Percentiles rank a stretch among this genome's conserved stretches.
Conservation (phyloP, 2,113 vertebrate species). For the Saguinus midas region DNA sequence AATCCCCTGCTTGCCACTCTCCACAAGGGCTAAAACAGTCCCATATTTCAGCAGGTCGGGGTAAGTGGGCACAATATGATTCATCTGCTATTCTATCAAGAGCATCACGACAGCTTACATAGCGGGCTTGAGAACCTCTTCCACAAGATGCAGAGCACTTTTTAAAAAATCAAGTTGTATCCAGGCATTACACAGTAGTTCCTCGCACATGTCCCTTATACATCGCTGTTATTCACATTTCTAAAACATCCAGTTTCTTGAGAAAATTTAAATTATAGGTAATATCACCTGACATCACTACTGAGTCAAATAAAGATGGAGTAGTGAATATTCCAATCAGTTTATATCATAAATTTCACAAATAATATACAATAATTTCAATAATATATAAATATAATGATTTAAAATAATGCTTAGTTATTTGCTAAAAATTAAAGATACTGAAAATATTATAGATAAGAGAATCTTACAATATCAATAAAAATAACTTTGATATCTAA, state of each 20-base stretch:
- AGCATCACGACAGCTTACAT: constrained; percentile 94
- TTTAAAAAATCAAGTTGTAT: constrained; percentile 56
- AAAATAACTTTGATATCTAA: not conserved
- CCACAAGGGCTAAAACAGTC: constrained; percentile 94
- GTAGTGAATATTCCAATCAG: not conserved
- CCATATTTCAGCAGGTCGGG: constrained; percentile 89
- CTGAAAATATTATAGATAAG: not conserved
- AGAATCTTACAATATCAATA: not conserved
- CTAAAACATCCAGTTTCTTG: not conserved
- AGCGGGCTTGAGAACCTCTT: constrained; percentile 91
- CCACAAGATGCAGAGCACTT: constrained; percentile 97
- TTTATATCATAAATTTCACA: not conserved
- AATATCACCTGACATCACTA: not conserved
- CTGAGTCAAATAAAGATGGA: not conserved
- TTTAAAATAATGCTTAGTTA: not conserved
- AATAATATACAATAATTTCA: not conserved
- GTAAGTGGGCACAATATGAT: constrained; percentile 88
- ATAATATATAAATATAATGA: not conserved
- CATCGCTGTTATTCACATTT: not conserved
- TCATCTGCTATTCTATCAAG: constrained; percentile 90
- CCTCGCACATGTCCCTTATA: not conserved
- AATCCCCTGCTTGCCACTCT: constrained; percentile 93
- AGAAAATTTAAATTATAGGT: not conserved
- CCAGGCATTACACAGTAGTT: not conserved
- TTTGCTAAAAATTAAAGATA: constrained; percentile 9